Evolutionary conservation across 2,888 invertebrate species (phyloP).

Genomic region (Cyaniris semiargus): DNA sequence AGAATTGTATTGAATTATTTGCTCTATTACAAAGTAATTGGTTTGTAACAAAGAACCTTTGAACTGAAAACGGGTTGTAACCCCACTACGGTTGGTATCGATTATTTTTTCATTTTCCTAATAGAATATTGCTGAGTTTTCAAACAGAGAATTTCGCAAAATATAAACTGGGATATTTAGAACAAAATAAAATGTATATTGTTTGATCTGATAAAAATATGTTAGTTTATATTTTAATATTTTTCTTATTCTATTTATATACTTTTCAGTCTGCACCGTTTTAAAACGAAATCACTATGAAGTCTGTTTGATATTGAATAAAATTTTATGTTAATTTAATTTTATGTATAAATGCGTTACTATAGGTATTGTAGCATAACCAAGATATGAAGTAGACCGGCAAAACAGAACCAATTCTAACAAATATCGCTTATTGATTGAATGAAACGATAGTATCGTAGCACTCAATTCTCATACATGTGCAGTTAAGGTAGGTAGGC

Average conservation of each 20-base stretch:
- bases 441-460: constrained; percentile 1
- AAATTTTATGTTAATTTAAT: too few species aligned
- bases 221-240: too few species aligned
- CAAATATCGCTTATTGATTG: not conserved
- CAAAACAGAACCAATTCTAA: not conserved
- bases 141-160: not conserved
- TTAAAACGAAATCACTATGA: too few species aligned
- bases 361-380: too few species aligned
- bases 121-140: not conserved
- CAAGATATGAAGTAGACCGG: not conserved
- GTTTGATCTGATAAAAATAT: too few species aligned
- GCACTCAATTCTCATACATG: not conserved
- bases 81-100: not conserved
- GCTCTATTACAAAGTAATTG: constrained; percentile 21
- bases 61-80: not conserved
- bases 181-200: too few species aligned
- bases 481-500: too few species aligned
- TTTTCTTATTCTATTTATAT: too few species aligned
- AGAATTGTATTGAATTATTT: constrained; percentile 17
- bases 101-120: not conserved
- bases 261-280: too few species aligned
- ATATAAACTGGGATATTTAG: too few species aligned
- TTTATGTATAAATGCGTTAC: too few species aligned
- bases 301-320: too few species aligned
- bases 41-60: constrained; percentile 21